Evolutionary conservation across 2,797 vertebrate species (phyloP).

Genomic region (Tauraco hartlaubi): DNA sequence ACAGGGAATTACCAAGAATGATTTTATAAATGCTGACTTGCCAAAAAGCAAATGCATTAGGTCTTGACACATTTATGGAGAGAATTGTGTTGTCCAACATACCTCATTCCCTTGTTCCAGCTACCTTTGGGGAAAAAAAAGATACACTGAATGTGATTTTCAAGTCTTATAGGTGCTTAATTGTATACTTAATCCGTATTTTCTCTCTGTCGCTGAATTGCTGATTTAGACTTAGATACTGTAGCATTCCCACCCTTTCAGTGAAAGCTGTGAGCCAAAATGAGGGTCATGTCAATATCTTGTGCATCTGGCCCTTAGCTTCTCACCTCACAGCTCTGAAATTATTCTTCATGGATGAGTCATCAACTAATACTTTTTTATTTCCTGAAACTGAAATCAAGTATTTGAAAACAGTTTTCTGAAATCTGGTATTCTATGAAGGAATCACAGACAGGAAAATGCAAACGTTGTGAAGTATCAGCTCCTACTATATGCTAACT

Average conservation of each 20-base stretch:
- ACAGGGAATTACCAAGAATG: not conserved
- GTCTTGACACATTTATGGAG: not conserved
- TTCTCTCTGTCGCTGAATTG: not conserved
- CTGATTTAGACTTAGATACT: not conserved
- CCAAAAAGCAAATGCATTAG: not conserved
- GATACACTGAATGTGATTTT: not conserved
- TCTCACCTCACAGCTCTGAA: not conserved
- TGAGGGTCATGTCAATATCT: not conserved
- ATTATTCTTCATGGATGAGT: not conserved
- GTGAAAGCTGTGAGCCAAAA: not conserved
- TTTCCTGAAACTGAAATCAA: not conserved
- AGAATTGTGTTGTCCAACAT: not conserved
- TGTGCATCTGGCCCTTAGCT: not conserved
- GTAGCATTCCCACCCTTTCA: not conserved
- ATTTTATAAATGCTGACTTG: not conserved
- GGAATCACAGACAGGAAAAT: not conserved
- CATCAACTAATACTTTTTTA: not conserved
- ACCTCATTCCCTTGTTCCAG: not conserved
- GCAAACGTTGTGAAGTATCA: not conserved
- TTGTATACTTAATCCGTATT: not conserved
- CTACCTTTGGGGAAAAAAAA: not conserved
- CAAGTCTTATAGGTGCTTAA: not conserved
- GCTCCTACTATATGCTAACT: not conserved
- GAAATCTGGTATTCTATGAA: not conserved
- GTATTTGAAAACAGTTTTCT: not conserved